Conservation (phyloP, 2,797 vertebrate genomes). For the Megaceryle alcyon region DNA sequence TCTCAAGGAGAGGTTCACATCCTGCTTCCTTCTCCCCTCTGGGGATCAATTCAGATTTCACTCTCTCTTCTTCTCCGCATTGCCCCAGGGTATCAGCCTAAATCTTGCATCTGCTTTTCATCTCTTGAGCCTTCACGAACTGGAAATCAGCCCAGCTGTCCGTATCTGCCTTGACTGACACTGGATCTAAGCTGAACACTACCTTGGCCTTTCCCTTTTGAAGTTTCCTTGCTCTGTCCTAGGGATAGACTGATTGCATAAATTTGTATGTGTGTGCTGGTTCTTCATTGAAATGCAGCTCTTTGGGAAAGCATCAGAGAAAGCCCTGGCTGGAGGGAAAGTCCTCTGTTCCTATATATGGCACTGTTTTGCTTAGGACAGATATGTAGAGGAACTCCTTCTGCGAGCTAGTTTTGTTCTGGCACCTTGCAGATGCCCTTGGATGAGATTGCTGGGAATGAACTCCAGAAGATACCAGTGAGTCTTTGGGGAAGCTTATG, state of each 20-base stretch:
- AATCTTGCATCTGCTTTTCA: constrained; percentile 64
- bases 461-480: not conserved
- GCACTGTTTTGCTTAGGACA: constrained; percentile 64
- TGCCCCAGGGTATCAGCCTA: constrained; percentile 16
- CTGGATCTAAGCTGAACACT: constrained; percentile 1
- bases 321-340: constrained; percentile 56
- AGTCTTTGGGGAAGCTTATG: not conserved
- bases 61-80: constrained; percentile 14
- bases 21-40: constrained; percentile 58
- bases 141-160: constrained; percentile 16
- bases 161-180: constrained; percentile 4
- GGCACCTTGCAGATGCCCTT: not conserved
- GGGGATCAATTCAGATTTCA: constrained; percentile 39
- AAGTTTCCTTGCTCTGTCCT: constrained; percentile 52
- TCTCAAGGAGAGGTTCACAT: constrained; percentile 47
- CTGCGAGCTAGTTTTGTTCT: constrained; percentile 55
- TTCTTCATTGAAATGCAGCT: constrained; percentile 47
- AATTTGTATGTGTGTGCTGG: constrained; percentile 55
- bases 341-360: constrained; percentile 48
- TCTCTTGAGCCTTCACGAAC: constrained; percentile 45
- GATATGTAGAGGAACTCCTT: constrained; percentile 49
- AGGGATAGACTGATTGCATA: constrained; percentile 57
- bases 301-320: constrained; percentile 65
- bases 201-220: constrained; percentile 64
- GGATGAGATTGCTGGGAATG: constrained; percentile 18